phyloP scores from a whole-genome alignment of 2,113 vertebrate species.

The Peromyscus maniculatus region DNA sequence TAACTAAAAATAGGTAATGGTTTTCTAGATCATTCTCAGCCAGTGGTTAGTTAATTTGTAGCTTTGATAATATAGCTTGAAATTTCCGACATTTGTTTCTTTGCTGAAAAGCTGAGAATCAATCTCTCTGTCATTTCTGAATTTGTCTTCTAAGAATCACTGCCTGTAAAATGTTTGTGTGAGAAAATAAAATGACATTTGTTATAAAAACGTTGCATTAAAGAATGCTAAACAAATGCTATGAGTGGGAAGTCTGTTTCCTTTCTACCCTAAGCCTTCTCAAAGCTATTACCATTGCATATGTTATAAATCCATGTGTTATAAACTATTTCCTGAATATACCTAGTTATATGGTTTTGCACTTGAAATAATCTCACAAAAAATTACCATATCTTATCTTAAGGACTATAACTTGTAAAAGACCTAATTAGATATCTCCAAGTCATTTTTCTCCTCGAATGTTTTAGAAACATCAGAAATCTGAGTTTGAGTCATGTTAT shows the following conservation, averaged over 20 bases:
- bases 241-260: background rate
- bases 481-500: background rate
- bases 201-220: background rate
- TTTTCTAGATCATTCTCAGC: background rate
- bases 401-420: background rate
- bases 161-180: background rate
- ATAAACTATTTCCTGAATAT: background rate
- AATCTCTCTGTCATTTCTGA: conserved; percentile 5
- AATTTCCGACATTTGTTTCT: background rate
- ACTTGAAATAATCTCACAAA: background rate
- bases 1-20: background rate
- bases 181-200: background rate
- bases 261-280: background rate
- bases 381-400: background rate
- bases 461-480: background rate
- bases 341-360: background rate
- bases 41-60: background rate
- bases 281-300: background rate
- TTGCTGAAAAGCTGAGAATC: background rate
- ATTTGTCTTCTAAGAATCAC: background rate
- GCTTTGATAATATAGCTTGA: background rate
- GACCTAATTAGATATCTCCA: too few species aligned
- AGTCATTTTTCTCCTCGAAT: background rate
- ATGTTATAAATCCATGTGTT: background rate
- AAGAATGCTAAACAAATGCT: background rate